Percentiles rank a stretch among this genome's conserved stretches.
These are phyloP conservation scores for Zele albiditarsus DNA, from an alignment of 2,888 invertebrate genomes.

Conservation along the genomic window DNA sequence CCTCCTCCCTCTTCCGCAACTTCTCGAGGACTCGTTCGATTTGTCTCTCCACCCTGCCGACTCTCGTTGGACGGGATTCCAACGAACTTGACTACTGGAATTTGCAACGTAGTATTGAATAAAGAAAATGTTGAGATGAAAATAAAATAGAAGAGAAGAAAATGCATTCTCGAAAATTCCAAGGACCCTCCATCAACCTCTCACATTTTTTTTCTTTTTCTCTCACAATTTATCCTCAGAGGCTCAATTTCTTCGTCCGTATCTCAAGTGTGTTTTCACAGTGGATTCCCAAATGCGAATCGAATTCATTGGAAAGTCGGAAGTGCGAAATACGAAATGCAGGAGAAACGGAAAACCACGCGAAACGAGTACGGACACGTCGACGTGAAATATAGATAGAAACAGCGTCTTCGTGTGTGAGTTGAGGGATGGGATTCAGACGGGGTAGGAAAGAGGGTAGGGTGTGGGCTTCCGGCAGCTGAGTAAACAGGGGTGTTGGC, in stretches of 20 bases:
- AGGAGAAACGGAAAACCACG: constrained; percentile 29
- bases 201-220: constrained; percentile 28
- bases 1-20: not conserved
- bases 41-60: constrained; percentile 2
- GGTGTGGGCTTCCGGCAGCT: constrained; percentile 48
- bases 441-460: not conserved
- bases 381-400: not conserved
- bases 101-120: not conserved
- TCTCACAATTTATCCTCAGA: constrained; percentile 14
- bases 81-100: constrained; percentile 5
- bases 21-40: constrained; percentile 6
- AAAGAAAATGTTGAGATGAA: not conserved
- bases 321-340: constrained; percentile 46
- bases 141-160: not conserved
- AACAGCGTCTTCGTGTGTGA: not conserved
- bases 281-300: constrained; percentile 28
- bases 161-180: not conserved
- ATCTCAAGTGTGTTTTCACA: constrained; percentile 36
- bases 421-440: constrained; percentile 5
- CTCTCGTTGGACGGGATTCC: constrained; percentile 32
- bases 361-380: not conserved
- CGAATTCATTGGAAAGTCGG: constrained; percentile 36
- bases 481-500: constrained; percentile 52
- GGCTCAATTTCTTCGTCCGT: constrained; percentile 29
- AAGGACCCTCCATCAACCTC: constrained; percentile 16